phyloP scores from a whole-genome alignment of 2,797 vertebrate genomes.

The Aphelocoma californica region DNA sequence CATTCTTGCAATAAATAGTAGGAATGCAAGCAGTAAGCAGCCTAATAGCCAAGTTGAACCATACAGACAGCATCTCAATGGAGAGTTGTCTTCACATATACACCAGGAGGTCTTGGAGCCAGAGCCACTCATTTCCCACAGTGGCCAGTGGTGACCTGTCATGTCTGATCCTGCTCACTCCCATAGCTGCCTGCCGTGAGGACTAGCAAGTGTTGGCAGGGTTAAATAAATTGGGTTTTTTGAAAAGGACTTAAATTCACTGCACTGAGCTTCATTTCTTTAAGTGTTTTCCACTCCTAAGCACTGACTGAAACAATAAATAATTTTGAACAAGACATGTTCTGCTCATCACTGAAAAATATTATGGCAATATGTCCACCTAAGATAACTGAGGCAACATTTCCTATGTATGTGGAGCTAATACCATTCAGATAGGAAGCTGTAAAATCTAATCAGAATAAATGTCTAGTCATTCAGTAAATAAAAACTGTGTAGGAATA shows the following conservation, averaged over 20 bases:
- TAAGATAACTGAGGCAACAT: neutral
- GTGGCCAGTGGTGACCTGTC: rapidly evolving
- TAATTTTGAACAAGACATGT: neutral
- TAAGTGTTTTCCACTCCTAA: neutral
- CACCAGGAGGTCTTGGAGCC: rapidly evolving
- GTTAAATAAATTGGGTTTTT: neutral
- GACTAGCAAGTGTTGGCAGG: neutral
- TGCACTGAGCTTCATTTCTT: neutral
- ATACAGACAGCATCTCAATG: neutral
- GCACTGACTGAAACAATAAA: neutral
- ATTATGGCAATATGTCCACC: neutral
- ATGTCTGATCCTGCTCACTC: neutral
- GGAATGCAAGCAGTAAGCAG: neutral
- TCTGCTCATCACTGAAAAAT: neutral
- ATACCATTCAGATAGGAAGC: neutral
- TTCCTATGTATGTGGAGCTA: neutral
- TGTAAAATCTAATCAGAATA: neutral
- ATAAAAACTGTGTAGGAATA: neutral
- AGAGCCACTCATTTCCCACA: rapidly evolving
- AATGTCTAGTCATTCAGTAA: neutral
- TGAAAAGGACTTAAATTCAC: neutral
- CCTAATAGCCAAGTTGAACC: neutral
- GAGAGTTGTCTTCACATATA: neutral
- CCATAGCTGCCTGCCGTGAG: rapidly evolving
- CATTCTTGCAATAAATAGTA: neutral